phyloP scores from a whole-genome alignment of 2,888 invertebrate genomes.

The Alentia gelatinosa region DNA sequence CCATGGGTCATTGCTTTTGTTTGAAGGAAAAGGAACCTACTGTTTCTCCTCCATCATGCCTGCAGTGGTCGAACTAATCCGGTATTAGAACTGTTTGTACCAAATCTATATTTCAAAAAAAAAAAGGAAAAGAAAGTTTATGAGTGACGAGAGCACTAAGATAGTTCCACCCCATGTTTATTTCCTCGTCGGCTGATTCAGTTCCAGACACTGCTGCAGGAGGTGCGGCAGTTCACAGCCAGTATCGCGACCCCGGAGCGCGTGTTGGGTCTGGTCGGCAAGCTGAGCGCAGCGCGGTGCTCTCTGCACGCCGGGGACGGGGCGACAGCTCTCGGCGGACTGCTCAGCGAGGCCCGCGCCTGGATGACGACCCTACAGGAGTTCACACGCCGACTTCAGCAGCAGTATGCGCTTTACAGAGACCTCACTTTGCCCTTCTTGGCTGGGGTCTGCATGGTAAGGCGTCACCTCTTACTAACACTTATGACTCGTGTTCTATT shows the following conservation, averaged over 20 bases:
- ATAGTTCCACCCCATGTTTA: too few species aligned
- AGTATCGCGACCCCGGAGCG: constrained; percentile 60
- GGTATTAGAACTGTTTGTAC: too few species aligned
- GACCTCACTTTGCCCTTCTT: constrained; percentile 89
- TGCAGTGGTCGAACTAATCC: too few species aligned
- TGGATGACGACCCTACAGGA: constrained; percentile 71
- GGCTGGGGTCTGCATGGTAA: constrained; percentile 86
- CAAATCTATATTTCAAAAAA: too few species aligned
- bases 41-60: too few species aligned
- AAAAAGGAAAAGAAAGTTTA: too few species aligned
- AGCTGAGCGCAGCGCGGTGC: neutral
- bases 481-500: too few species aligned
- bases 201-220: constrained; percentile 66
- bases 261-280: neutral
- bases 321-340: neutral
- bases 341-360: constrained; percentile 69
- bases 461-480: too few species aligned
- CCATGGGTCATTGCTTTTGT: too few species aligned
- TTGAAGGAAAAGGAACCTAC: too few species aligned
- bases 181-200: too few species aligned
- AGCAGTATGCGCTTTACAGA: constrained; percentile 85
- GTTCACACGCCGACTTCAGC: constrained; percentile 69
- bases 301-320: neutral
- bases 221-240: constrained; percentile 67
- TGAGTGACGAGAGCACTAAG: too few species aligned